A percentile compares a stretch with the other conserved stretches of the same genome.
These are phyloP conservation scores for Oreochromis aureus DNA, from an alignment of 2,113 vertebrate species.

Conservation along the genomic window DNA sequence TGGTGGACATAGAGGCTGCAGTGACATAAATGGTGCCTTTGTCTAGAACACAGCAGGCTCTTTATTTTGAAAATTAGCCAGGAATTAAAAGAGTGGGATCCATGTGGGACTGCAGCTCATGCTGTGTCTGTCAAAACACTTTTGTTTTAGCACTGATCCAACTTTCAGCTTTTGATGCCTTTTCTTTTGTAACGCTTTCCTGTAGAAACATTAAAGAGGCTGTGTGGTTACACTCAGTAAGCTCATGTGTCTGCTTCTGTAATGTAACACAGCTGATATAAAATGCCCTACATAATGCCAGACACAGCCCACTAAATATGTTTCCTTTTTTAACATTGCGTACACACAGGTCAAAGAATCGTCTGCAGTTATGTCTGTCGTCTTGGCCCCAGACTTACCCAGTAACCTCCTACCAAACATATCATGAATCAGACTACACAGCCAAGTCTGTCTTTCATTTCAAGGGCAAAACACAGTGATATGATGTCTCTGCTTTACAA, in stretches of 20 bases:
- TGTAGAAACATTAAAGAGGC: not conserved
- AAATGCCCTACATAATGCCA: not conserved
- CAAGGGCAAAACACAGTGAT: conserved; percentile 13
- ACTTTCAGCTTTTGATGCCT: not conserved
- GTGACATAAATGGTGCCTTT: conserved; percentile 47
- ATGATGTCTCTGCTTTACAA: conserved; percentile 50
- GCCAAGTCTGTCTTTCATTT: conserved; percentile 16
- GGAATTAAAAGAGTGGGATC: conserved; percentile 32
- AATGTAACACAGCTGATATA: not conserved
- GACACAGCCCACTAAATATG: not conserved
- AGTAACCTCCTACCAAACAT: conserved; percentile 1
- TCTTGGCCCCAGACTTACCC: not conserved
- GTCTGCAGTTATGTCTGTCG: not conserved
- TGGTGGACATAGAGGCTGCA: not conserved
- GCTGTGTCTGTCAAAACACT: not conserved
- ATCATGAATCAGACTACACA: conserved; percentile 11
- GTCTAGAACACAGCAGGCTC: conserved; percentile 46
- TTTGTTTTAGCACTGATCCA: not conserved
- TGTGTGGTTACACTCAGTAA: not conserved
- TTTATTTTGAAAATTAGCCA: conserved; percentile 44
- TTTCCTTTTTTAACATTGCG: not conserved
- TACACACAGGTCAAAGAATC: not conserved
- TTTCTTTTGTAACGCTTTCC: not conserved
- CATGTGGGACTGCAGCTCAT: not conserved
- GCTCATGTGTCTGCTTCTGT: not conserved